These are phyloP conservation scores for Pheosia gnoma DNA, from an alignment of 2,888 invertebrate species.

Conservation along the genomic window DNA sequence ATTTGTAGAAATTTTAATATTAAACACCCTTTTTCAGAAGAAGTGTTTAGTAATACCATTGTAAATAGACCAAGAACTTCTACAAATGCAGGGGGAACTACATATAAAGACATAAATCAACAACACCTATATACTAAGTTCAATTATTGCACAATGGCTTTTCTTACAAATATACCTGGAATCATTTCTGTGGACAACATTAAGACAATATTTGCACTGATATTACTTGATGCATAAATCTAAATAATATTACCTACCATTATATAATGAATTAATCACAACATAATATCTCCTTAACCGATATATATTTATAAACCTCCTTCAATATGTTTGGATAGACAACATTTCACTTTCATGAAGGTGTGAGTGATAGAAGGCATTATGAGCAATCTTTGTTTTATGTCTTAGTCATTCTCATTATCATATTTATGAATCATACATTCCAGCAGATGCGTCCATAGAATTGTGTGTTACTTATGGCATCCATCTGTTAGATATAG, in stretches of 20 bases:
- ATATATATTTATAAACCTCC: conserved; percentile 38
- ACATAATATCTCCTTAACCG: background rate
- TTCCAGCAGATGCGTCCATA: conserved; percentile 26
- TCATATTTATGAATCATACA: conserved; percentile 38
- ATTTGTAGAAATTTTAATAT: too few species aligned
- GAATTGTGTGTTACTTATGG: conserved; percentile 18
- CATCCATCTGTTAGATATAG: conserved; percentile 17
- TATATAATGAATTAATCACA: conserved; percentile 9
- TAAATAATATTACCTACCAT: conserved; percentile 24
- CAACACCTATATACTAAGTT: conserved; percentile 32
- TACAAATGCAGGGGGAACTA: background rate
- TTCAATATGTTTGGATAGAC: conserved; percentile 36
- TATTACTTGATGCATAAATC: conserved; percentile 27
- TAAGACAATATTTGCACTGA: conserved; percentile 37
- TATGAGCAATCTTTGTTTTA: conserved; percentile 30
- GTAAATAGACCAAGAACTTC: too few species aligned
- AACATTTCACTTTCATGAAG: conserved; percentile 29
- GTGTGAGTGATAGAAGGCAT: conserved; percentile 18
- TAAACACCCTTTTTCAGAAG: too few species aligned
- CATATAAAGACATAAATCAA: conserved; percentile 30
- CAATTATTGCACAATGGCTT: conserved; percentile 55
- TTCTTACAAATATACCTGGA: conserved; percentile 23
- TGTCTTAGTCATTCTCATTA: conserved; percentile 39
- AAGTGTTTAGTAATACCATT: too few species aligned
- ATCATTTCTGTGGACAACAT: conserved; percentile 2